These are phyloP conservation scores for Tortrix viridana DNA, from an alignment of 2,888 invertebrate genomes.

Conservation along the genomic window DNA sequence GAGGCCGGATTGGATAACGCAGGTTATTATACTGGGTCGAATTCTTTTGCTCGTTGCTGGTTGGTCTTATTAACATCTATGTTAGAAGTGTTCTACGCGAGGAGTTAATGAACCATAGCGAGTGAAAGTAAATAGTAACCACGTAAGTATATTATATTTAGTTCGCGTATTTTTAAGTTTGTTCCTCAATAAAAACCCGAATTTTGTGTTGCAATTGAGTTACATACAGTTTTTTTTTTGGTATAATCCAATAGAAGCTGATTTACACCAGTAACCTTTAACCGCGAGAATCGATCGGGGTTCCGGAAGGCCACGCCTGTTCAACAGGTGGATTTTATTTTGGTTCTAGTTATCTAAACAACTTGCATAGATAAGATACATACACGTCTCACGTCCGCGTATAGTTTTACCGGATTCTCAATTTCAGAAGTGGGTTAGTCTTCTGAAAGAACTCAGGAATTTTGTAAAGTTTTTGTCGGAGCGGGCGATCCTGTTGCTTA, in stretches of 20 bases:
- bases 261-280: conserved; percentile 16
- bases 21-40: conserved; percentile 48
- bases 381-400: conserved; percentile 6
- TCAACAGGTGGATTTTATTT: conserved; percentile 58
- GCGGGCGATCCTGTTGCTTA: too few relatives aligned
- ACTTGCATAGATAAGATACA: conserved; percentile 40
- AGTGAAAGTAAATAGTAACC: conserved; percentile 12
- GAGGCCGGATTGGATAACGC: conserved; percentile 46
- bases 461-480: too few relatives aligned
- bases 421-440: conserved; percentile 8
- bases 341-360: conserved; percentile 59
- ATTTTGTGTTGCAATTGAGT: not conserved
- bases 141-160: not conserved
- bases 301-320: conserved; percentile 51
- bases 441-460: conserved; percentile 8
- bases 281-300: conserved; percentile 54
- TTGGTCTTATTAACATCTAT: conserved; percentile 46
- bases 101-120: conserved; percentile 24
- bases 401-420: not conserved
- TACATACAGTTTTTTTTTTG: too few relatives aligned
- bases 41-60: conserved; percentile 42
- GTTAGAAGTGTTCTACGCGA: conserved; percentile 45
- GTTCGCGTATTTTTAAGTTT: not conserved
- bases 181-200: not conserved
- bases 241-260: not conserved